Evolutionary conservation across 2,888 invertebrate species (phyloP), one percentile per base, ranked within the genome.

Genomic region (Pristionchus fissidentatus): DNA sequence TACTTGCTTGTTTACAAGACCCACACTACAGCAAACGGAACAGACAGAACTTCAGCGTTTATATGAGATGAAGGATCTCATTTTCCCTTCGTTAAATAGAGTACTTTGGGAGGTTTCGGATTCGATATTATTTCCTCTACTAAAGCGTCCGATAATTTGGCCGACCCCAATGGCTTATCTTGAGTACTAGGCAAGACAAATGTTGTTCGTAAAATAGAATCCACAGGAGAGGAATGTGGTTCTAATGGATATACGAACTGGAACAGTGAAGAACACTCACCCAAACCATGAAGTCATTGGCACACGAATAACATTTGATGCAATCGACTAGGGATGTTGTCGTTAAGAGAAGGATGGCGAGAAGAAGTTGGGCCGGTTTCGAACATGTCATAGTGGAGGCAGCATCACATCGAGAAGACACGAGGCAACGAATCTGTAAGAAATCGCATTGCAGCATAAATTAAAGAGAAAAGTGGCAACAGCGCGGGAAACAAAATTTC

Each of bases 211-310:
- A n/a, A n/a, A n/a, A n/a, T n/a, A n/a, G n/a, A n/a, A n/a, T n/a
- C n/a, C n/a, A n/a, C n/a, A n/a, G n/a, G n/a, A n/a, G n/a, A n/a
- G n/a, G n/a, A n/a, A n/a, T n/a, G n/a, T n/a, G n/a, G n/a, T n/a
- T n/a, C n/a, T n/a, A n/a, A n/a, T n/a, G n/a, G n/a, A n/a, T n/a
- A n/a, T n/a, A n/a, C n/a, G n/a, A n/a, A n/a, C n/a, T n/a, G n/a
- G n/a, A n/a, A n/a, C n/a, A n/a, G n/a, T n/a, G n/a, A n/a, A n/a
- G n/a, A 38, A 5, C 13, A 85, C 89, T 85, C 70, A 90, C 90
- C 90, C 90, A 90, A 84, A 90, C 90, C 75, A 90, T 86, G 81
- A 90, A 90, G 81, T 90, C 90, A 85, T 90, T 90, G 66, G 90
- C 90, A 78, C 90, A 90, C 19, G 90, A 88, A 83, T 90, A 90